phyloP scores from a whole-genome alignment of 64 coral and sea anemone species.

The Anthopleura sola region DNA sequence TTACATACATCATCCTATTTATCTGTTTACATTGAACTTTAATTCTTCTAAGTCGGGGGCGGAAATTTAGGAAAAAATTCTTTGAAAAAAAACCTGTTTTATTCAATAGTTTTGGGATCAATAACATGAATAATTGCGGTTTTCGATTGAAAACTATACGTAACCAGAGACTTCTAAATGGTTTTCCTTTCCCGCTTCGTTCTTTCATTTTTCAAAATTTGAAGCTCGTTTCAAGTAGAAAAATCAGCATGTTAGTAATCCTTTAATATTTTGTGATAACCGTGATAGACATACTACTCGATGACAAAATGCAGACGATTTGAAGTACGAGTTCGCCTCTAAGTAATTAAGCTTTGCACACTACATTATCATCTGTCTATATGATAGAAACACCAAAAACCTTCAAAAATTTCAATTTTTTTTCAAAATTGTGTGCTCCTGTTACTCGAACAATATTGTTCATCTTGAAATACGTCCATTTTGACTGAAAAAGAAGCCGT shows the following conservation, averaged over 20 bases:
- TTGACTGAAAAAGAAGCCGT: neutral
- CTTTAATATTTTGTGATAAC: neutral
- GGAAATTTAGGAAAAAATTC: neutral
- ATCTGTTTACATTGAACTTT: neutral
- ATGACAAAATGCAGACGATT: neutral
- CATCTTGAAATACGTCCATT: neutral
- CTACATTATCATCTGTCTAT: neutral
- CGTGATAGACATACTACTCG: neutral
- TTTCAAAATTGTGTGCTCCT: neutral
- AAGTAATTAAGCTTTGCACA: neutral
- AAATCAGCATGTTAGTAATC: neutral
- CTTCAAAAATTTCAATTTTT: neutral
- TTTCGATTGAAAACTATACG: neutral
- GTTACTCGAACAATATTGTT: neutral
- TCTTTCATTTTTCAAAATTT: neutral
- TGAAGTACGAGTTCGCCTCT: neutral
- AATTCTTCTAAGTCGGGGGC: neutral
- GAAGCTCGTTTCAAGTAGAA: neutral
- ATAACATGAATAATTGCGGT: neutral
- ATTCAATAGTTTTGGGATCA: neutral
- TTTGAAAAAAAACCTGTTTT: neutral
- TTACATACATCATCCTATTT: neutral
- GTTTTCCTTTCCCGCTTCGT: neutral
- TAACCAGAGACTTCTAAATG: neutral
- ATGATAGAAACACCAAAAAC: neutral